Conservation (phyloP, 2,888 invertebrate species). For the Molorchus minor region DNA sequence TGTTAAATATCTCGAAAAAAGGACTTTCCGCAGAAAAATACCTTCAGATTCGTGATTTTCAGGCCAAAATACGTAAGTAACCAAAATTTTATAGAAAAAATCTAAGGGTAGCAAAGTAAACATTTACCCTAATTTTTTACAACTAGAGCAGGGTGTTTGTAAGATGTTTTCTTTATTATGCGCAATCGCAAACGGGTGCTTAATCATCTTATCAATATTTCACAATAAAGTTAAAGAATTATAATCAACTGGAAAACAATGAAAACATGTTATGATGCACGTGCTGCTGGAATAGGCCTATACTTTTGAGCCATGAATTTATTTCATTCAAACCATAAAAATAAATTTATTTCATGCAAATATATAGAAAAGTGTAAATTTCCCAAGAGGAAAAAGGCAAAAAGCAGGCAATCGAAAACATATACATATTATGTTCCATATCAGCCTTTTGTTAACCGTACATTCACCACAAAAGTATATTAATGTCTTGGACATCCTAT, state of each 20-base stretch:
- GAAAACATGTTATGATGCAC: not conserved
- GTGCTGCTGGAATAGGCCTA: not conserved
- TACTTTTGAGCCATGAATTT: not conserved
- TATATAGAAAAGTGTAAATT: not conserved
- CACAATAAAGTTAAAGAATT: not conserved
- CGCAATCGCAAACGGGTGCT: not conserved
- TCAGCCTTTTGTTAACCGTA: not conserved
- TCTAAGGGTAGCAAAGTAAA: too few relatives aligned
- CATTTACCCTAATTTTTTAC: too few relatives aligned
- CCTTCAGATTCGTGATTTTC: too few relatives aligned
- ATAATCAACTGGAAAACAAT: not conserved
- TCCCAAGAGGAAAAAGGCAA: too few relatives aligned
- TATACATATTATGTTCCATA: not conserved
- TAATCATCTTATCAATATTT: not conserved
- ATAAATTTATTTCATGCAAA: not conserved
- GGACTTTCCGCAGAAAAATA: too few relatives aligned
- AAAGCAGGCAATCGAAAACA: too few relatives aligned
- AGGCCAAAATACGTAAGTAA: too few relatives aligned
- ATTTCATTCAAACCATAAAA: not conserved
- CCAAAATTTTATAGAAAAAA: too few relatives aligned
- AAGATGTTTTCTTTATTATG: not conserved
- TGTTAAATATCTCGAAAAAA: too few relatives aligned
- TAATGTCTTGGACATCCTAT: not conserved
- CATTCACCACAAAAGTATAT: too few relatives aligned
- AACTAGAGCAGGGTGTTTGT: not conserved